Evolutionary conservation across 53 echinoderm and acorn worm genomes (phyloP).

Genomic region (Hippasteria phrygiana): DNA sequence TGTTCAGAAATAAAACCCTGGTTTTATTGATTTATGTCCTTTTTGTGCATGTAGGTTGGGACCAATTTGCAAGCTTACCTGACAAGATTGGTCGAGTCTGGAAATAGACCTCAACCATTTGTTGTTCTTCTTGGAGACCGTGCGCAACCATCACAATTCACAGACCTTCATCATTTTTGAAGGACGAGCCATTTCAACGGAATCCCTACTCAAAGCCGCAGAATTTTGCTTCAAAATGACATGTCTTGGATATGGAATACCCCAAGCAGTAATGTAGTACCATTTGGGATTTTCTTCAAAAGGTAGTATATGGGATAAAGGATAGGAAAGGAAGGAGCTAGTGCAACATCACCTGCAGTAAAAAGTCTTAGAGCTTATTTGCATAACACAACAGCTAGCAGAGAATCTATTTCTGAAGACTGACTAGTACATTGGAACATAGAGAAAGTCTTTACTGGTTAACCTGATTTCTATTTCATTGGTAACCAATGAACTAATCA

Average conservation of each 20-base stretch:
- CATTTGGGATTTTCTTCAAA: slow-evolving; percentile 80
- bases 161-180: slow-evolving; percentile 69
- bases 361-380: slow-evolving; percentile 68
- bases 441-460: no score
- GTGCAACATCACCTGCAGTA: slow-evolving; percentile 67
- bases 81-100: slow-evolving; percentile 22
- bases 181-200: slow-evolving; percentile 62
- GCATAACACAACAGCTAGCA: slow-evolving; percentile 28
- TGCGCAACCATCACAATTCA: slow-evolving; percentile 17
- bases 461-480: no score
- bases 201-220: slow-evolving; percentile 71
- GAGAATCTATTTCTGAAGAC: no score
- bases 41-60: slow-evolving; percentile 48
- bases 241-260: slow-evolving; percentile 71
- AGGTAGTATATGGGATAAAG: slow-evolving; percentile 65
- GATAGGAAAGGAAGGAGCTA: slow-evolving; percentile 67
- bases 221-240: slow-evolving; percentile 68
- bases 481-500: no score
- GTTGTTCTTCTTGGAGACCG: slow-evolving; percentile 67
- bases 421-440: no score
- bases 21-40: background rate
- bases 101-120: slow-evolving; percentile 72
- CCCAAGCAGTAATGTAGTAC: slow-evolving; percentile 64
- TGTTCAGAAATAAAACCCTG: background rate
- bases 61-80: slow-evolving; percentile 73